A percentile compares a stretch with the other conserved stretches of the same genome.
Evolutionary conservation across 2,888 invertebrate species (phyloP).

Genomic region (Trypoxylon attenuatum): DNA sequence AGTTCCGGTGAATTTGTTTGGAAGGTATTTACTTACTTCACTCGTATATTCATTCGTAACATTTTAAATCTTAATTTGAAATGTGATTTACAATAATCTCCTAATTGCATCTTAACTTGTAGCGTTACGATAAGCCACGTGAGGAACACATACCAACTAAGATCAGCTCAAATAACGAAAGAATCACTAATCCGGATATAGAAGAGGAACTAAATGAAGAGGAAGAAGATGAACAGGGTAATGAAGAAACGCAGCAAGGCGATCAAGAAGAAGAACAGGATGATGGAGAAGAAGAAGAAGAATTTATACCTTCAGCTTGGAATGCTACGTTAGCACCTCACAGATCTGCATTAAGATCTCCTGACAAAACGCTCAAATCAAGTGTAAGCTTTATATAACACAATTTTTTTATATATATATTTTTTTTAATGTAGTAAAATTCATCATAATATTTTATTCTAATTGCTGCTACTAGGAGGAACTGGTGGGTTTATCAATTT

Average conservation of each 20-base stretch:
- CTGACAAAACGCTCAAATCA: constrained; percentile 76
- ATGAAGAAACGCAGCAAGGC: constrained; percentile 75
- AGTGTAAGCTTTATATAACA: constrained; percentile 59
- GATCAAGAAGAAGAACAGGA: constrained; percentile 69
- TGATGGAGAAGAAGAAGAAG: constrained; percentile 81
- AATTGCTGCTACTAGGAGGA: constrained; percentile 69
- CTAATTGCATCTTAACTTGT: constrained; percentile 10
- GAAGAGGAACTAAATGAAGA: constrained; percentile 39
- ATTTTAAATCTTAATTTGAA: no score
- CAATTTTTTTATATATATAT: constrained; percentile 17
- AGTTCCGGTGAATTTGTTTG: constrained; percentile 88
- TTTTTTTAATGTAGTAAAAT: constrained; percentile 20
- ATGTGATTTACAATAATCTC: background rate
- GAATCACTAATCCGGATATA: constrained; percentile 13
- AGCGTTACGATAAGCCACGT: constrained; percentile 64
- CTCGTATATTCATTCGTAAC: background rate
- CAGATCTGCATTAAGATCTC: constrained; percentile 82
- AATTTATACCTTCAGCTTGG: constrained; percentile 89
- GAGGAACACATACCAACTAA: constrained; percentile 50
- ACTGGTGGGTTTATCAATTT: constrained; percentile 66
- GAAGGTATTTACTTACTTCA: constrained; percentile 78
- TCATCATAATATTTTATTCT: constrained; percentile 42
- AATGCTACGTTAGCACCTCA: constrained; percentile 85
- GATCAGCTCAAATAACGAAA: constrained; percentile 29
- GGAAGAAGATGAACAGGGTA: constrained; percentile 34